A percentile compares a stretch with the other conserved stretches of the same genome.
These are phyloP conservation scores for Dryobotodes eremita DNA, from an alignment of 2,888 invertebrate species.

Conservation along the genomic window DNA sequence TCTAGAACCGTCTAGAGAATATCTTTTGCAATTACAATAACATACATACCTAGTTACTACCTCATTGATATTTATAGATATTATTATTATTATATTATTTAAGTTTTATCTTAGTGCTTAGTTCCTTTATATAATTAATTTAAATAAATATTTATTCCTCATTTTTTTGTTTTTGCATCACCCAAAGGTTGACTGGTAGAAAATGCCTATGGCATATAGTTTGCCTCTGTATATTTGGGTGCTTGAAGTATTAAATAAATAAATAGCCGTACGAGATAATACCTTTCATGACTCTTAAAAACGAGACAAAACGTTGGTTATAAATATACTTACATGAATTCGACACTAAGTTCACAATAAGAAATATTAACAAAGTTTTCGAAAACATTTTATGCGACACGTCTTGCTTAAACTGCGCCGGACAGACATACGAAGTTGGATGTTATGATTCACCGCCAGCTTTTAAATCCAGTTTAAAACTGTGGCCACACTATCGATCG, in stretches of 20 bases:
- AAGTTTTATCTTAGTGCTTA: too few relatives aligned
- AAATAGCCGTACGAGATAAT: not conserved
- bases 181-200: not conserved
- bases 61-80: not conserved
- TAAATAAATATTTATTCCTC: too few relatives aligned
- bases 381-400: slow-evolving; percentile 38
- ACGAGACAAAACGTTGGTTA: not conserved
- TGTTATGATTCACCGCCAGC: not conserved
- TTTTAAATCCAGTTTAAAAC: not conserved
- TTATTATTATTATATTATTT: too few relatives aligned
- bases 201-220: not conserved
- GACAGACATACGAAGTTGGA: not conserved
- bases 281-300: not conserved
- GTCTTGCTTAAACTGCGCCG: slow-evolving; percentile 1
- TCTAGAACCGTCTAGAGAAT: not conserved
- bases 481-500: slow-evolving; percentile 21
- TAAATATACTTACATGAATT: slow-evolving; percentile 56
- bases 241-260: not conserved
- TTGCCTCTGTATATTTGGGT: not conserved
- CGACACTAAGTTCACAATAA: slow-evolving; percentile 38
- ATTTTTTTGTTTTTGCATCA: not conserved
- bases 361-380: slow-evolving; percentile 37
- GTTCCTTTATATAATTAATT: too few relatives aligned
- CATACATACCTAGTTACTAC: not conserved
- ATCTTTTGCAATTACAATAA: not conserved